Conservation (phyloP, 2,113 vertebrate genomes). For the Vidua chalybeata region DNA sequence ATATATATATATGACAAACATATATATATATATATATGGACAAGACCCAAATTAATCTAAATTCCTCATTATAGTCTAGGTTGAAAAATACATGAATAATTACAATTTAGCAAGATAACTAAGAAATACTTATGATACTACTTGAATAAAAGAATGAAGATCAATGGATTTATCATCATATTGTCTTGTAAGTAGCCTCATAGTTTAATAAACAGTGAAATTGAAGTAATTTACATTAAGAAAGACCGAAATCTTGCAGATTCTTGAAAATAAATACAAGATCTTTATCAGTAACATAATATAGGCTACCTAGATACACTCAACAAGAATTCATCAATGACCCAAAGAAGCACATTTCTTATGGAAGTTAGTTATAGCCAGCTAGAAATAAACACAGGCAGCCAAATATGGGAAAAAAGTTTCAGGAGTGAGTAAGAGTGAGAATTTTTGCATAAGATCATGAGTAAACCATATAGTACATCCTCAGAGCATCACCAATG, state of each 20-base stretch:
- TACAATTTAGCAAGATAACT: not conserved
- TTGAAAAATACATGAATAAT: not conserved
- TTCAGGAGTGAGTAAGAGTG: not conserved
- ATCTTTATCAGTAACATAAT: not conserved
- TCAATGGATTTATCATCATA: not conserved
- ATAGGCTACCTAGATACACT: not conserved
- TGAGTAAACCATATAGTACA: not conserved
- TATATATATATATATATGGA: not conserved
- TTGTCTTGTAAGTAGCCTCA: not conserved
- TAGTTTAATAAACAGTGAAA: not conserved
- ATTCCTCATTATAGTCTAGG: not conserved
- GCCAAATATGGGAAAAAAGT: fast-evolving
- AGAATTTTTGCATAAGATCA: not conserved
- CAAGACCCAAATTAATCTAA: not conserved
- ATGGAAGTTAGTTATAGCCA: not conserved
- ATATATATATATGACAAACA: not conserved
- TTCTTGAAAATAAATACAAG: not conserved
- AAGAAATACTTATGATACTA: not conserved
- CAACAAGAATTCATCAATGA: not conserved
- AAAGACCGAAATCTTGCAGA: not conserved
- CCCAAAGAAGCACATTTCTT: not conserved
- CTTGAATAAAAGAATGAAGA: not conserved
- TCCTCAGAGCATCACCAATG: not conserved
- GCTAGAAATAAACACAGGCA: not conserved
- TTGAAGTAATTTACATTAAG: not conserved